Evolutionary conservation across 2,797 vertebrate genomes (phyloP), one percentile per base, ranked within the genome.

Genomic region (Trachurus trachurus): DNA sequence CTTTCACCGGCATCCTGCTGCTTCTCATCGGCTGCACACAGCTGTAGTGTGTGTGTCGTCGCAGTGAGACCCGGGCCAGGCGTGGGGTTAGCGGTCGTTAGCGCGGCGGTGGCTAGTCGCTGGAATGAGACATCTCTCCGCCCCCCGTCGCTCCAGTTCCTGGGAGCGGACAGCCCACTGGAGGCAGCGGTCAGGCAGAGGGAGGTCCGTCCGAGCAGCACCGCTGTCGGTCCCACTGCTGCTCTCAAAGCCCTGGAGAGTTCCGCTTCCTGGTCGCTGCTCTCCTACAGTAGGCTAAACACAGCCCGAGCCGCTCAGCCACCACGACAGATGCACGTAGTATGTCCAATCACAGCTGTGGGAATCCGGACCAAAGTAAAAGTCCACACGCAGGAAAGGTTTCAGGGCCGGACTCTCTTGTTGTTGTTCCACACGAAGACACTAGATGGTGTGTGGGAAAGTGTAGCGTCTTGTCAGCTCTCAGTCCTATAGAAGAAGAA

Each of bases 1-100:
- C 94, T 91, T 90, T 94, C 54, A 94, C 94, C 57, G 94, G 94
- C 94, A 95, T 94, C 83, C 69, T 93, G 85, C 61, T 64, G 31
- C 74, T 75, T 19, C 17, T 47, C 53, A 81, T 70, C 42, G 62
- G 66, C 53, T 52, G 22, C 50, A 50, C 50, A 7, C 44, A 31
- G 26, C 67, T 52, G 0, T n/a, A n/a, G n/a, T n/a, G n/a, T n/a
- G n/a, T n/a, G n/a, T 11, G 47, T 39, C 26, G 73, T 60, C 54
- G 52, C 59, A n/a, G 56, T 66, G 45, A 6, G 66, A 67, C 1
- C 40, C 26, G 5, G 4, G 39, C 8, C 8, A 34, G 62, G 15
- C 2, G 34, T 0, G 6, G 37, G 13, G 26, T 40, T 5, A 21
- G 49, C 64, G 3, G 44, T 9, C 5, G 37, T 56, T 60, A 29